These are phyloP conservation scores for Hyperoplus lanceolatus DNA, from an alignment of 2,797 vertebrate genomes.

Conservation along the genomic window DNA sequence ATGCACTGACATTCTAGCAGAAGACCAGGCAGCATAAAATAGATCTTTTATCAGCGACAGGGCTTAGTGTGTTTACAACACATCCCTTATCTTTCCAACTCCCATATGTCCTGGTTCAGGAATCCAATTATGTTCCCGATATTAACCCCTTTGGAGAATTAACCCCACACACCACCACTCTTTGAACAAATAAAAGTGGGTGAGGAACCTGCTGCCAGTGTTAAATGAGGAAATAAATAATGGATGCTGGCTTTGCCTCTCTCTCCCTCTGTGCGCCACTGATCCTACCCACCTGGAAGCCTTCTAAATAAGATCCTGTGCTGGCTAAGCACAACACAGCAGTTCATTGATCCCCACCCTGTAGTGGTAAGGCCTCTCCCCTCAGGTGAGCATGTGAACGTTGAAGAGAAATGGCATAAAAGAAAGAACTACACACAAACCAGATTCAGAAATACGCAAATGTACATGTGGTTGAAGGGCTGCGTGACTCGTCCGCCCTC, in stretches of 20 bases:
- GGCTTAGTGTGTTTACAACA: constrained; percentile 77
- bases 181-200: constrained; percentile 73
- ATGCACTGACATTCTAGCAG: constrained; percentile 54
- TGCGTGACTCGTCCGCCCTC: constrained; percentile 59
- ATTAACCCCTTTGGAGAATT: constrained; percentile 80
- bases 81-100: constrained; percentile 72
- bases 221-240: constrained; percentile 82
- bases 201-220: constrained; percentile 67
- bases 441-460: constrained; percentile 42
- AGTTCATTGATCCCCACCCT: constrained; percentile 78
- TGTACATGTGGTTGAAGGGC: constrained; percentile 14
- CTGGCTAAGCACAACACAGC: constrained; percentile 75
- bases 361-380: constrained; percentile 63
- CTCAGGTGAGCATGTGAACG: constrained; percentile 73
- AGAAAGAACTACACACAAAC: constrained; percentile 28
- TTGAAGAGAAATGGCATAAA: constrained; percentile 62
- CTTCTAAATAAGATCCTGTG: constrained; percentile 78
- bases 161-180: constrained; percentile 62
- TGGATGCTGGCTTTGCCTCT: constrained; percentile 68
- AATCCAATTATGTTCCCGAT: constrained; percentile 80
- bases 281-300: constrained; percentile 81
- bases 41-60: constrained; percentile 72
- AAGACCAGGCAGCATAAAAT: constrained; percentile 48
- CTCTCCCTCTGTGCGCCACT: constrained; percentile 62
- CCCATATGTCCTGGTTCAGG: constrained; percentile 63